Evolutionary conservation across 2,797 vertebrate species (phyloP).

Genomic region (Clamator glandarius): DNA sequence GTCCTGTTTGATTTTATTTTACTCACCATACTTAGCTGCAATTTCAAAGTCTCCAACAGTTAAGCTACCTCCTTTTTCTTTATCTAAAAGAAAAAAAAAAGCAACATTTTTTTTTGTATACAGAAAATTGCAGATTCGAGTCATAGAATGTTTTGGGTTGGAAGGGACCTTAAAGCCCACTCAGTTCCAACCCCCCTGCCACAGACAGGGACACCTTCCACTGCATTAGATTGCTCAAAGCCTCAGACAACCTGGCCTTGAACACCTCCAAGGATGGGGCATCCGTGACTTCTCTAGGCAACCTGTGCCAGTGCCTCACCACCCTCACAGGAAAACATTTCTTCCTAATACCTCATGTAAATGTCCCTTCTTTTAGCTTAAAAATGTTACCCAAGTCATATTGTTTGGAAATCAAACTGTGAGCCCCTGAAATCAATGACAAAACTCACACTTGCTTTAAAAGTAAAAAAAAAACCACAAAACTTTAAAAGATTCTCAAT

Average conservation of each 20-base stretch:
- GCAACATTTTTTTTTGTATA: too few relatives aligned
- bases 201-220: too few relatives aligned
- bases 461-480: not conserved
- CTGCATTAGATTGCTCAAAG: too few relatives aligned
- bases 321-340: too few relatives aligned
- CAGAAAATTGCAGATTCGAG: not conserved
- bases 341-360: too few relatives aligned
- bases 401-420: not conserved
- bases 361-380: too few relatives aligned
- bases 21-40: slow-evolving; percentile 86
- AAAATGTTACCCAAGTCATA: not conserved
- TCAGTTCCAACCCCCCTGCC: too few relatives aligned
- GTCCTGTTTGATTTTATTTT: not conserved
- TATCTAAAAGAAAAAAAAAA: slow-evolving; percentile 78
- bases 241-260: too few relatives aligned
- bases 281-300: too few relatives aligned
- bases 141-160: not conserved
- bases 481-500: not conserved
- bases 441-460: not conserved
- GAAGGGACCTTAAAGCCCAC: too few relatives aligned
- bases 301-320: too few relatives aligned
- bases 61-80: slow-evolving; percentile 82
- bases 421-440: not conserved
- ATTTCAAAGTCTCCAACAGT: slow-evolving; percentile 81
- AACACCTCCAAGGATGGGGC: too few relatives aligned